These are phyloP conservation scores for Picus viridis DNA, from an alignment of 2,797 vertebrate species.

Conservation along the genomic window DNA sequence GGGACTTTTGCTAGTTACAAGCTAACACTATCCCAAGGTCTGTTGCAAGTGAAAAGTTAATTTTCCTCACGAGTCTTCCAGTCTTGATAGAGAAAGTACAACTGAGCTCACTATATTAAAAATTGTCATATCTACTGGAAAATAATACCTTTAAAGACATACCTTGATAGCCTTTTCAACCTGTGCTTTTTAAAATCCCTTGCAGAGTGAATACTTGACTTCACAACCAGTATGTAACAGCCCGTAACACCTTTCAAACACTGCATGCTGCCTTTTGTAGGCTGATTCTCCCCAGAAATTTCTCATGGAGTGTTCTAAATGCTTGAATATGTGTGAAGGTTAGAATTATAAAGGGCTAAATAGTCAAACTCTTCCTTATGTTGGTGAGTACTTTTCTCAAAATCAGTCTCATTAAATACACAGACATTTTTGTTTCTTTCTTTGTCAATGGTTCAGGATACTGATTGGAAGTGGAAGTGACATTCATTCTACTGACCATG, in stretches of 20 bases:
- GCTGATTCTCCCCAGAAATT: neutral
- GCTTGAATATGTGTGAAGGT: no score
- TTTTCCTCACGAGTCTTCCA: no score
- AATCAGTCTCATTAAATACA: no score
- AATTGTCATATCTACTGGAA: neutral
- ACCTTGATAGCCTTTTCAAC: neutral
- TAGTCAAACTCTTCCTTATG: neutral
- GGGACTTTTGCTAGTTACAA: neutral
- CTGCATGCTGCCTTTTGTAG: neutral
- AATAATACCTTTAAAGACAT: neutral
- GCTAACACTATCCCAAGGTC: neutral
- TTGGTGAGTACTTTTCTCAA: neutral
- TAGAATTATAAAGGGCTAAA: neutral
- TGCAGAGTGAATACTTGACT: neutral
- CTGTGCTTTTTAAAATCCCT: neutral
- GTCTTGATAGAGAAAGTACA: neutral
- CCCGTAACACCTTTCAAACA: neutral
- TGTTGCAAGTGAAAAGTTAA: neutral
- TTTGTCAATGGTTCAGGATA: neutral
- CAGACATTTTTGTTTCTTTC: no score
- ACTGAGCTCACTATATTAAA: neutral
- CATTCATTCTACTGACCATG: neutral
- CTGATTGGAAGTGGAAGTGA: neutral
- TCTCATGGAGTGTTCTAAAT: neutral
- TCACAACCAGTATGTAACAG: neutral